Evolutionary conservation across 2,113 vertebrate genomes (phyloP), one percentile per base, ranked within the genome.

Genomic region (Mohoua ochrocephala): DNA sequence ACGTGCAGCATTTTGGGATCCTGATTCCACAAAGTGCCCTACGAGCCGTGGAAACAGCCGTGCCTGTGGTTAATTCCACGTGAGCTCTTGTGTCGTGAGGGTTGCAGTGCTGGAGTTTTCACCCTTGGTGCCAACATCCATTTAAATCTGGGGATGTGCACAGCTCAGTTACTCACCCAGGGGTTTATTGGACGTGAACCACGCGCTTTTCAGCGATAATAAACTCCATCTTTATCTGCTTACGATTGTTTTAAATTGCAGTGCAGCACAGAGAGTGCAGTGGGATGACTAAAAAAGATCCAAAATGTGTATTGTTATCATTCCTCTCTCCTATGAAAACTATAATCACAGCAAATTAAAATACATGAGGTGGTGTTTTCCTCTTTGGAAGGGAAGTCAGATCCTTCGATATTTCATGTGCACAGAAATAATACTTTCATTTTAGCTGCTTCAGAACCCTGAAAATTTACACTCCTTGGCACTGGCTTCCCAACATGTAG

Each of bases 31-130:
- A 1, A 8, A 33, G 56, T 23, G 56, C 71, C 45, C 64, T 14
- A 7, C 76, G 64, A 74, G 35, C 60, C 24, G 0, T 0, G 30
- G 23, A 4, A 59, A 22, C 4, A 37, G 50, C 31, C 1, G 0
- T 7, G 19, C 44, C 45, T 5, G 13, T 28, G 41, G 5, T 9
- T 41, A 47, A 33, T 13, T 67, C 73, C 3, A 0, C 6, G 45
- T 5, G 49, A 87, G 70, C 23, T 4, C 2, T 2, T 7, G n/a
- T 56, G 65, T 3, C 53, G 3, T 5, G 54, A 39, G 82, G 35
- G 39, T 13, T 2, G 14, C 13, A 24, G 45, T 1, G 18, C 20
- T 54, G 3, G 50, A 14, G 47, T 35, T 79, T 19, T 31, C 68
- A 30, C 52, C 57, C 50, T n/a, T 12, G 47, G n/a, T 47, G 37